Evolutionary conservation across 2,888 invertebrate species (phyloP), one percentile per base, ranked within the genome.

Genomic region (Apoda limacodes): DNA sequence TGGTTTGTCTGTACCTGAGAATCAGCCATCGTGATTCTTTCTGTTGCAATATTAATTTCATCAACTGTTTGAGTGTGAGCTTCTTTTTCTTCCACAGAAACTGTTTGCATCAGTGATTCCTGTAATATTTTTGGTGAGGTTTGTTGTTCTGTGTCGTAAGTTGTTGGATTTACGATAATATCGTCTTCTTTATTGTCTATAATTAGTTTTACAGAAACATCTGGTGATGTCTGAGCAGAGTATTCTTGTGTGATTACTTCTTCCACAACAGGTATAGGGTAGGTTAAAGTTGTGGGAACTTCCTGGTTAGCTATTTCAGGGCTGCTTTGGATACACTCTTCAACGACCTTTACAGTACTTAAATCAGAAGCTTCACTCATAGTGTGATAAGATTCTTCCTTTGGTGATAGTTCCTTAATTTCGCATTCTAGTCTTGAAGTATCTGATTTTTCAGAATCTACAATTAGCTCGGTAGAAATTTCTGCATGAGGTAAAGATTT

Each of bases 261-360:
- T 69, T 86, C 85, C 4, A 85, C 51, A 4, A 86, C 76, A n/a
- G 83, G 80, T 11, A 88, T 70, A 29, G 86, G 82, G 35, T 71
- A 81, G 9, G 83, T 67, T 1, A 87, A 68, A 26, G 84, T 83
- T 22, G 82, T 72, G n/a, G 82, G 65, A 1, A 84, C 74, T 46
- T 84, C 82, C 35, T 60, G 57, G 26, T 68, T 52, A 3, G 61
- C 45, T 5, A 52, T 52, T 42, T 76, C 82, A 10, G 84, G 82
- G 31, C 85, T 75, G 11, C 82, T 75, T 22, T 84, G 62, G 5
- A 88, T 44, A 32, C 78, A 78, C 69, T 89, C 88, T 67, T 89
- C 88, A 7, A 89, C 59, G 15, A 89, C 75, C 70, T 87, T 88
- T 0, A 88, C 85, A 4, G 84, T 82, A 11, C 74, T 76, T 3